Evolutionary conservation across 2,888 invertebrate genomes (phyloP).

Genomic region (Parnassius smintheus): DNA sequence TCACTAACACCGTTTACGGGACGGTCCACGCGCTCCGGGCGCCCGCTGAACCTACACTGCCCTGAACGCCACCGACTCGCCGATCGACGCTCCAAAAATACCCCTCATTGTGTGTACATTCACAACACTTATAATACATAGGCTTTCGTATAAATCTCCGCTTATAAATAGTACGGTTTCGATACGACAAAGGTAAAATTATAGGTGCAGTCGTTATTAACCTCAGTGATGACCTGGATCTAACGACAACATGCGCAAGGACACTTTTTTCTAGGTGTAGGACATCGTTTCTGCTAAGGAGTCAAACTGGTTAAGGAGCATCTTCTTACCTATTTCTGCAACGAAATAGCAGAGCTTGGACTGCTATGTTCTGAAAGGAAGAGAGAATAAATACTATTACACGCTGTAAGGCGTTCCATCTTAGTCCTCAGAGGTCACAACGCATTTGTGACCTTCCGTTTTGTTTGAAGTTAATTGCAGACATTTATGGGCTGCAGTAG

Average conservation of each 20-base stretch:
- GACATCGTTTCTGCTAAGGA: too few species aligned
- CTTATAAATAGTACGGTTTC: constrained; percentile 57
- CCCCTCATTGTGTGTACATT: constrained; percentile 68
- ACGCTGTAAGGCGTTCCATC: too few species aligned
- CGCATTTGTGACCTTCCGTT: too few species aligned
- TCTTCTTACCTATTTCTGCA: too few species aligned
- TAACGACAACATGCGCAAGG: neutral
- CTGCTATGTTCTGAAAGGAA: too few species aligned
- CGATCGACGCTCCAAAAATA: constrained; percentile 68
- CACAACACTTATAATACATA: constrained; percentile 70
- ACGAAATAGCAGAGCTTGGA: too few species aligned
- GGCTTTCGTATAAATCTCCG: constrained; percentile 67
- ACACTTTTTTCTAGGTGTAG: too few species aligned
- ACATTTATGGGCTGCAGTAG: too few species aligned
- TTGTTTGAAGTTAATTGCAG: too few species aligned
- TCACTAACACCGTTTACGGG: constrained; percentile 43
- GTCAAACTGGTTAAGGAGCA: too few species aligned
- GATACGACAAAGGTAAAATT: constrained; percentile 39
- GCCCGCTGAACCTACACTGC: constrained; percentile 62
- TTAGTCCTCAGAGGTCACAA: too few species aligned
- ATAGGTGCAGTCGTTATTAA: constrained; percentile 46
- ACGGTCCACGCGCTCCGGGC: constrained; percentile 52
- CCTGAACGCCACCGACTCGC: constrained; percentile 48
- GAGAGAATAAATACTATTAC: too few species aligned
- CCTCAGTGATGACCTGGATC: constrained; percentile 44